Conservation (phyloP, 2,888 invertebrate species). For the Muschampia plurimacula region DNA sequence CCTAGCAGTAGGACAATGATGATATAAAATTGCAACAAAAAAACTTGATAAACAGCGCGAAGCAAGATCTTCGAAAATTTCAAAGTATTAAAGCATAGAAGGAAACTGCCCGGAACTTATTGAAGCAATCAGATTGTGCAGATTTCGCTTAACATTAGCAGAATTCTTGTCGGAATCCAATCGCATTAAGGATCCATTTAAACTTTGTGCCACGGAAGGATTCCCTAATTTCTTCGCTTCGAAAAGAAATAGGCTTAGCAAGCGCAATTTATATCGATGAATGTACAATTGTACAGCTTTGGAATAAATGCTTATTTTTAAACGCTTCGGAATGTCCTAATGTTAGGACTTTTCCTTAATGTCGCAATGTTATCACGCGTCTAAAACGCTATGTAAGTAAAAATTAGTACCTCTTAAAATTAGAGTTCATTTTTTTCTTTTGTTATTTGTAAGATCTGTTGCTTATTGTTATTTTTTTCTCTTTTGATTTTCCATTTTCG, state of each 20-base stretch:
- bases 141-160: slow-evolving; percentile 80
- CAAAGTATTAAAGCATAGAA: slow-evolving; percentile 77
- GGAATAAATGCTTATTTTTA: slow-evolving; percentile 34
- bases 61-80: slow-evolving; percentile 58
- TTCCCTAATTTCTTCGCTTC: slow-evolving; percentile 66
- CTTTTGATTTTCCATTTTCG: not conserved
- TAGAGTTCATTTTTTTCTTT: not conserved
- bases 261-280: slow-evolving; percentile 39
- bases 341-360: not conserved
- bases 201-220: slow-evolving; percentile 76
- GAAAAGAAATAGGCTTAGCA: slow-evolving; percentile 66
- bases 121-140: slow-evolving; percentile 80
- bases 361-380: slow-evolving; percentile 9
- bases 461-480: too few relatives aligned
- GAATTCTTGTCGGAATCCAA: slow-evolving; percentile 78
- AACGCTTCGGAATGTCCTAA: slow-evolving; percentile 28
- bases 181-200: slow-evolving; percentile 80
- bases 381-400: not conserved
- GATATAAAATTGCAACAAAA: too few relatives aligned
- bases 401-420: not conserved
- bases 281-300: slow-evolving; percentile 21
- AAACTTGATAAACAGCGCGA: too few relatives aligned
- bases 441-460: too few relatives aligned
- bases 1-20: too few relatives aligned
- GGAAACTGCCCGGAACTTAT: slow-evolving; percentile 80